Conservation (phyloP, 2,797 vertebrate species). For the Chloroceryle amazona region DNA sequence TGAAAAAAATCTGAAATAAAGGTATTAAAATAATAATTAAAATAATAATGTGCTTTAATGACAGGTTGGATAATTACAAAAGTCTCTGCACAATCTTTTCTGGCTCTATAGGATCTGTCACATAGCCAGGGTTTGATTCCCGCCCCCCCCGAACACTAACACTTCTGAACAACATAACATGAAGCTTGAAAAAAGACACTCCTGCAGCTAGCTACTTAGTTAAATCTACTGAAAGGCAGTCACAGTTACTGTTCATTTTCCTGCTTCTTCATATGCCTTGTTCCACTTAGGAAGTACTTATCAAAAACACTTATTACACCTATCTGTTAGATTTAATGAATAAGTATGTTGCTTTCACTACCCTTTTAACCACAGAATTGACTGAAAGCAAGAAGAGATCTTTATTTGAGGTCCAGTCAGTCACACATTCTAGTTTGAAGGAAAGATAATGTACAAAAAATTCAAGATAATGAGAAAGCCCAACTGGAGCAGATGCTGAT, state of each 20-base stretch:
- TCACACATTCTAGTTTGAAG: slow-evolving; percentile 11
- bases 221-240: not conserved
- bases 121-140: not conserved
- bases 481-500: not conserved
- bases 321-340: slow-evolving; percentile 30
- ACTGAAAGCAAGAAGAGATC: slow-evolving; percentile 30
- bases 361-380: slow-evolving; percentile 13
- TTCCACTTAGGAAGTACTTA: slow-evolving; percentile 18
- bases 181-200: not conserved
- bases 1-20: not conserved
- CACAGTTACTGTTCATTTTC: not conserved
- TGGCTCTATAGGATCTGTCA: not conserved
- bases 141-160: not conserved
- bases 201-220: not conserved
- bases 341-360: slow-evolving; percentile 12
- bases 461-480: slow-evolving; percentile 39
- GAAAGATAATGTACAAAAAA: slow-evolving; percentile 21
- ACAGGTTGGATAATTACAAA: not conserved
- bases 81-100: not conserved
- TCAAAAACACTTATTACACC: slow-evolving; percentile 8
- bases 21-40: not conserved
- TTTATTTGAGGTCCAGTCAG: slow-evolving; percentile 16
- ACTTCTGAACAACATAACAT: not conserved
- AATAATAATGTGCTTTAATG: not conserved
- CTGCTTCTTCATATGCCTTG: not conserved